Evolutionary conservation across 2,888 invertebrate species (phyloP), one percentile per base, ranked within the genome.

Genomic region (Anagyrus pseudococci): DNA sequence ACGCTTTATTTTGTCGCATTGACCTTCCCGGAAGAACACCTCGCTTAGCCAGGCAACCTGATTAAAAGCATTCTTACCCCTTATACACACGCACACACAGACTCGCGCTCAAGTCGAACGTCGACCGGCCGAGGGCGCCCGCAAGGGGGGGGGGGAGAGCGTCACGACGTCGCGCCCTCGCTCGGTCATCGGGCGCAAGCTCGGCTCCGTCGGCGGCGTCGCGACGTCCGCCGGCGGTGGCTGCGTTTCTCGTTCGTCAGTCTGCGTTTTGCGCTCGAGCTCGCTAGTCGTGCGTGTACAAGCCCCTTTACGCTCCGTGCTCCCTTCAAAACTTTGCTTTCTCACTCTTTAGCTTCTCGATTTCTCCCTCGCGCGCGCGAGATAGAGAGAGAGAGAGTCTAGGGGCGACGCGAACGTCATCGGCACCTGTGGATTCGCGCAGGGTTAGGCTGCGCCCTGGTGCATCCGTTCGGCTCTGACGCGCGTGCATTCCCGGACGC

Each of bases 251-350:
- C 60, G 43, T 53, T 56, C 49, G 63, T 68, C 72, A 75, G 75
- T 75, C 71, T 69, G 75, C 74, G 75, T 73, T 72, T 69, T 72
- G 67, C 72, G 72, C 70, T 70, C 73, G n/a, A n/a, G 73, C 50
- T 49, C 53, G 19, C 10, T 10, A 4, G 15, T 29, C 44, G 17
- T 54, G 71, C 68, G 41, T 22, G 19, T n/a, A 8, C 29, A 10
- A 15, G 69, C 68, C 71, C 13, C 41, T 10, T 15, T 15, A 10
- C 41, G 41, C 41, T 15, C 4, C 41, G 33, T 13, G 33, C 8
- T 33, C 13, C 13, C 13, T 33, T 33, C 6, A 33, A 6, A 33
- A 33, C 33, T 33, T 33, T 33, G 33, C 6, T 33, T 33, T 33
- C 6, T 33, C 33, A 6, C 13, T 13, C 8, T 33, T 8, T 13